A percentile compares a stretch with the other conserved stretches of the same genome.
These are phyloP conservation scores for Volucella inanis DNA, from an alignment of 2,888 invertebrate species.

Conservation along the genomic window DNA sequence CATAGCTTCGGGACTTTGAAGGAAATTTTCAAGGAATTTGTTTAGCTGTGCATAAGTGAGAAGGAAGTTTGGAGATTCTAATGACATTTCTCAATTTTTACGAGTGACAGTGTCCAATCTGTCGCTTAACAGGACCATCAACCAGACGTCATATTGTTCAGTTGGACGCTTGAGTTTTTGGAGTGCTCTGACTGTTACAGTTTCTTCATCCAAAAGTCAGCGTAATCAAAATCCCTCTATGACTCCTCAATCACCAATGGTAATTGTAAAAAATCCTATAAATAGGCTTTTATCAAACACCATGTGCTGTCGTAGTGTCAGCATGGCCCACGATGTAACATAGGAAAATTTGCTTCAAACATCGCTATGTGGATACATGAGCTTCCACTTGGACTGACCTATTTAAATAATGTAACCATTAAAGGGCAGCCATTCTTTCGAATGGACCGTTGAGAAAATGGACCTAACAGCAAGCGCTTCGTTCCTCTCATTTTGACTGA, in stretches of 20 bases:
- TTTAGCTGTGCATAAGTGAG: too few relatives aligned
- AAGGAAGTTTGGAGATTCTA: too few relatives aligned
- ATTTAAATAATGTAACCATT: not conserved
- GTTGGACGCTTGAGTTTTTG: constrained; percentile 36
- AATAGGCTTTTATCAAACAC: not conserved
- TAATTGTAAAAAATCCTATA: constrained; percentile 27
- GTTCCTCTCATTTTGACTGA: too few relatives aligned
- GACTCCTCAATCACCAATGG: constrained; percentile 18
- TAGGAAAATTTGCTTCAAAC: not conserved
- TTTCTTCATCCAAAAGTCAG: not conserved
- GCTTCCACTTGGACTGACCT: not conserved
- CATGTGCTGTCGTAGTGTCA: too few relatives aligned
- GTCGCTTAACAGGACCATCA: constrained; percentile 25
- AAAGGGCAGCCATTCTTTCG: too few relatives aligned
- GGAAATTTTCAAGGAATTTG: too few relatives aligned
- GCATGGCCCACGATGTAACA: not conserved
- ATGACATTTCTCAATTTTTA: too few relatives aligned
- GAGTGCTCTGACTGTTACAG: constrained; percentile 36
- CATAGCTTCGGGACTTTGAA: too few relatives aligned
- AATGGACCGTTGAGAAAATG: too few relatives aligned
- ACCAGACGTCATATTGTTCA: constrained; percentile 44
- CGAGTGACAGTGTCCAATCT: too few relatives aligned
- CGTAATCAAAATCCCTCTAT: constrained; percentile 1
- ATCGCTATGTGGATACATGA: not conserved
- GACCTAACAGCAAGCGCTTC: too few relatives aligned